Base-by-base conservation (phyloP, 2,888 invertebrate genomes). In the Hetaerina titia region DNA sequence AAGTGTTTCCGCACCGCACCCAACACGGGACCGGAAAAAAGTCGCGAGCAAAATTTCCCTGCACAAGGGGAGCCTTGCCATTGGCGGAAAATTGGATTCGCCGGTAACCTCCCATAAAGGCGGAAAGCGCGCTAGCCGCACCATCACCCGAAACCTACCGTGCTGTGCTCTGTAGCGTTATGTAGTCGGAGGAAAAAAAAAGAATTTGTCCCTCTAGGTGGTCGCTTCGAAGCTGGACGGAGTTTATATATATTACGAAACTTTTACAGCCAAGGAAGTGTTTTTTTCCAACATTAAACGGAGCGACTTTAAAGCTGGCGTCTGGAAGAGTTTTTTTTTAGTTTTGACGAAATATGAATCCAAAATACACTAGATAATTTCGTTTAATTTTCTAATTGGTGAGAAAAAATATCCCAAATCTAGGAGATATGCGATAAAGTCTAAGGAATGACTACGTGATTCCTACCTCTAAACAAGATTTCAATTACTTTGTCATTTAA, bases 71-170 rank as follows among this genome's bases (percentile, higher is more conserved):
- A 81, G 31, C 22, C 81, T 6, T 81, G 81, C 31, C 81, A 81
- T 81, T 81, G 81, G 81, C 81, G 81, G 81, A 31, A 81, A 81
- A 81, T 81, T 81, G 81, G 81, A 81, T 31, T 81, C 31, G 31
- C 81, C 81, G 81, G 25, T 7, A 81, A 31, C 31, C 31, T 31
- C 31, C 81, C 81, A 81, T 81, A 81, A 81, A 31, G 31, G 81
- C n/a, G 25, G 13, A 31, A 81, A 31, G 31, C 25, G 13, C 11
- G 60, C 31, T 11, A 31, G 81, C 81, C 25, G 11, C 31, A 11
- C 31, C 81, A 4, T 7, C 15, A 13, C 22, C n/a, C 25, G 9
- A 81, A 15, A 15, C 15, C 31, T 11, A 13, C 11, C 13, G 13
- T 31, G 81, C 81, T 11, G 31, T 81, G 31, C 25, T 81, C 5